Evolutionary conservation across 2,113 vertebrate genomes (phyloP).

Genomic region (Trogon melanurus): DNA sequence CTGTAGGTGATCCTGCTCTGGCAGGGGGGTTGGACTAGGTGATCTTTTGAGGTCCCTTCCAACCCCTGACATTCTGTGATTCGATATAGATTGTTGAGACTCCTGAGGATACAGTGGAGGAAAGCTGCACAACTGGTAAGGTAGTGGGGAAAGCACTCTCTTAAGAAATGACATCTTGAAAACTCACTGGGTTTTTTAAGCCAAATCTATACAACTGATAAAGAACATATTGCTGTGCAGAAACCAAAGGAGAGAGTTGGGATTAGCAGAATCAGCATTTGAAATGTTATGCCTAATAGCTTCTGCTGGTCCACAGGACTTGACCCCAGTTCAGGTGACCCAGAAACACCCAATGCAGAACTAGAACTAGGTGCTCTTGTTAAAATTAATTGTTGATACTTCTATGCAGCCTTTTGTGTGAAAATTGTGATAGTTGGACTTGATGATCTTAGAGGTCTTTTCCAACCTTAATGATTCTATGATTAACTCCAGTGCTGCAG

Average conservation of each 20-base stretch:
- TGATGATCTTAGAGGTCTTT: too few species aligned
- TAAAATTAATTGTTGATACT: not conserved
- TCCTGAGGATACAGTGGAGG: not conserved
- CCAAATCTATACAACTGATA: not conserved
- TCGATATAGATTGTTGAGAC: not conserved
- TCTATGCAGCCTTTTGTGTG: not conserved
- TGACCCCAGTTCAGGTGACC: not conserved
- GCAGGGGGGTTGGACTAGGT: too few species aligned
- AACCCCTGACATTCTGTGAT: too few species aligned
- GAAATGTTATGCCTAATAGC: not conserved
- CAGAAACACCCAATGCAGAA: not conserved
- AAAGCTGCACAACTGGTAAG: not conserved
- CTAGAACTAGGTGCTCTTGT: not conserved
- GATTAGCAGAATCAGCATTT: not conserved
- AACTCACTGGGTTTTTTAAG: rapidly evolving
- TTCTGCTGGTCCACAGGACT: not conserved
- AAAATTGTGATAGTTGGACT: not conserved
- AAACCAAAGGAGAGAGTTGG: not conserved
- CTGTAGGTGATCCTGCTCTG: too few species aligned
- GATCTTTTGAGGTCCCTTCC: too few species aligned
- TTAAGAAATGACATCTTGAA: not conserved
- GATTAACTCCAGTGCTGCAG: not conserved
- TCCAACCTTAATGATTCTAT: too few species aligned
- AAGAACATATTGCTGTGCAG: not conserved
- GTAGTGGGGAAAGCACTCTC: not conserved